Conservation (phyloP, 2,113 vertebrate species). For the Cricetomys ansorgei region DNA sequence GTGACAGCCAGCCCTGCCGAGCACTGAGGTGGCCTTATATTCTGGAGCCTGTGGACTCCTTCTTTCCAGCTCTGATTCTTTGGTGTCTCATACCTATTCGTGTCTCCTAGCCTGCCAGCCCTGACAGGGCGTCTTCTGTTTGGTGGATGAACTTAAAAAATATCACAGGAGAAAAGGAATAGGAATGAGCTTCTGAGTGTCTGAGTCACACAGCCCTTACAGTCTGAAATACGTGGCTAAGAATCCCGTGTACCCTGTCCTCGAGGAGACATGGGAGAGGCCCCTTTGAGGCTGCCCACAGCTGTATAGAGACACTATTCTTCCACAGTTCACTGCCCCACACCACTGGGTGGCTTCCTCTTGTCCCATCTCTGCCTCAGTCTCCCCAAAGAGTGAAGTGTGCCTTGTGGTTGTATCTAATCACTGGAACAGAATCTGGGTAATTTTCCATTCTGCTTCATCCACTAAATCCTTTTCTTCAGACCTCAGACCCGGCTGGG, state of each 20-base stretch:
- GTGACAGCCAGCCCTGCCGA: neutral
- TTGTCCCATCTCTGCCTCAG: neutral
- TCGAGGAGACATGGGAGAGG: neutral
- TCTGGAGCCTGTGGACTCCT: neutral
- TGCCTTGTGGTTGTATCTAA: neutral
- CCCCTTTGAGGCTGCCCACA: neutral
- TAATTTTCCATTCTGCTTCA: constrained; percentile 25
- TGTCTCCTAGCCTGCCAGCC: neutral
- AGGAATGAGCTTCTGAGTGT: neutral
- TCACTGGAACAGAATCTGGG: neutral
- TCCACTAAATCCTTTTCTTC: neutral
- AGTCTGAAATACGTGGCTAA: neutral
- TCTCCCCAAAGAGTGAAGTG: neutral
- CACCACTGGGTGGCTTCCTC: neutral
- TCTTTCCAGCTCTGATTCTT: neutral
- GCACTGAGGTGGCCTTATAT: neutral
- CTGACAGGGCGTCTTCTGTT: constrained; percentile 35
- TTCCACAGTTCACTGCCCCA: neutral
- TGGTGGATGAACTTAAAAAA: neutral
- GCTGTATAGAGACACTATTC: neutral
- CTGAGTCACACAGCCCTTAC: neutral
- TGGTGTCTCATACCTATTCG: neutral
- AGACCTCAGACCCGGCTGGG: no score
- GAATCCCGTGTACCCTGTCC: constrained; percentile 8
- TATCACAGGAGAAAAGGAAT: neutral